Base-by-base conservation (phyloP, 2,113 vertebrate species). In the Falcunculus frontatus region DNA sequence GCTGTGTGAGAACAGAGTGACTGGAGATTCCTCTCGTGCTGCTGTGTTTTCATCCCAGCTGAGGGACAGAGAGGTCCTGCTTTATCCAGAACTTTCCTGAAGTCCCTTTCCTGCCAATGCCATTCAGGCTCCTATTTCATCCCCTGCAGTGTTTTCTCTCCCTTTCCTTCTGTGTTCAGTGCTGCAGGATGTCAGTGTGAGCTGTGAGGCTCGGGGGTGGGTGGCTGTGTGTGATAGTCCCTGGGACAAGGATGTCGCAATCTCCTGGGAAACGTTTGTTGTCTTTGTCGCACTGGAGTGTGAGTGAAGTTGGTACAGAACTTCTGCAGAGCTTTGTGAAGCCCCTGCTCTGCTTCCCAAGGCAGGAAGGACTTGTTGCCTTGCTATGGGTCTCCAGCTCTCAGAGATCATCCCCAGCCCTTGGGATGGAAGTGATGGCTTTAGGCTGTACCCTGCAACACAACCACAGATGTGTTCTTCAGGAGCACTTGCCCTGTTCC, bases 401-500 rank as follows among this genome's bases (percentile, higher is more conserved):
- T 55, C 15, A 39, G 17, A 47, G 56, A 16, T 64, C 7, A 10
- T 55, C 30, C 7, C 15, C 59, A 77, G 16, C 21, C 49, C 8
- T 13, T 21, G 19, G 35, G 37, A 11, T 33, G 57, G 57, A 5
- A 27, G 39, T 9, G 57, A 7, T 63, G 68, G 33, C 33, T 84
- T 21, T 27, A 4, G 57, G 21, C 21, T 13, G 22, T n/a, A 9
- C 22, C 33, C 65, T 39, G 16, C 1, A 2, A 1, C 25, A 27
- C 44, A 42, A 3, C 20, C 1, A 0, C 6, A 25, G 52, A 13
- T 2, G 0, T 1, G 1, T 2, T 30, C 27, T 42, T 18, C 57
- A 22, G 6, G 19, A 77, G 1, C 29, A 0, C 5, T 9, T 60
- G 53, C 39, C 59, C 50, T 16, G 6, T 35, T 30, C 68, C 53